Base-by-base conservation (phyloP, 2,888 invertebrate genomes). In the Phorcus lineatus region DNA sequence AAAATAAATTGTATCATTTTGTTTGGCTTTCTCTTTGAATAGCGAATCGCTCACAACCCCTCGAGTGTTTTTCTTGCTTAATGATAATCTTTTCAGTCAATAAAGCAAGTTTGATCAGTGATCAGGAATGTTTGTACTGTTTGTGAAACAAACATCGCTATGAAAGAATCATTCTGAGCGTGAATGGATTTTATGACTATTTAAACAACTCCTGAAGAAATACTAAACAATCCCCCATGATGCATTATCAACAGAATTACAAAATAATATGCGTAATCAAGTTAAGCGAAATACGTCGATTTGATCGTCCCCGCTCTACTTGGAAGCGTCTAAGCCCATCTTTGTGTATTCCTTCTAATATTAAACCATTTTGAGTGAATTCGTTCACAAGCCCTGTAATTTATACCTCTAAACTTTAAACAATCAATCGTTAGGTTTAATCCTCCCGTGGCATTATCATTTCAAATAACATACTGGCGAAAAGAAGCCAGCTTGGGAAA, bases 361-460 rank as follows among this genome's bases (percentile, higher is more conserved):
- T 62, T 62, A 62, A 62, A 28, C 62, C 62, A 62, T 62, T 62
- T 62, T 62, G 62, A 62, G 62, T 28, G 62, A 62, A 28, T 62
- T 28, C 62, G 16, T 28, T 62, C 62, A 62, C 24, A 28, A 62
- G 52, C 47, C 53, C 74, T 74, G 74, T 74, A 74, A 74, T 74
- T 74, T 62, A 52, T 74, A 74, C 74, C 74, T 36, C 52, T 74
- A 40, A 74, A 74, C 52, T 40, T 74, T 74, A 74, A 74, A 74
- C 74, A 74, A 74, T 74, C 74, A 74, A 74, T 74, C 52, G 74
- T 74, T 62, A 62, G 28, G 62, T 62, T 62, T 62, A 62, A 62
- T 62, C 62, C 28, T 47, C 53, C 53, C 74, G 19, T 52, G 40
- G 74, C 24, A 74, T 74, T 52, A 74, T 24, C 52, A 52, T 52